Conservation (phyloP, 2,888 invertebrate species). For the Chloroclysta siterata region DNA sequence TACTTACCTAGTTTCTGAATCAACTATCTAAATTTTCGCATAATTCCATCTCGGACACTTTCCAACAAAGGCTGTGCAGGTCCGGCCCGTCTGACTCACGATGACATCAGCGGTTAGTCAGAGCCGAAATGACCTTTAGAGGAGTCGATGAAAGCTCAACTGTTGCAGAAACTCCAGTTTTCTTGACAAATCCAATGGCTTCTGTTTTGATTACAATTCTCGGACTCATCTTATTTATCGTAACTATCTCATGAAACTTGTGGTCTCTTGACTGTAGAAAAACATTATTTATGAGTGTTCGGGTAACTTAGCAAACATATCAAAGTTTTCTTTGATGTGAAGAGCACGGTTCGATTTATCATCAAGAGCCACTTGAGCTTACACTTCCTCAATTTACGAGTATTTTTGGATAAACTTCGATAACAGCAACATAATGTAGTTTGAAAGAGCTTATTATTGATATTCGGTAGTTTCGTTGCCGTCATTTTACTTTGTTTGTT, state of each 20-base stretch:
- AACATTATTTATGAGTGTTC: not conserved
- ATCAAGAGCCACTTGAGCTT: conserved; percentile 16
- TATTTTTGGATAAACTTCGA: conserved; percentile 9
- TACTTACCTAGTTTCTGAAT: conserved; percentile 20
- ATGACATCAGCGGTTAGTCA: conserved; percentile 44
- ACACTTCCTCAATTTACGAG: conserved; percentile 7
- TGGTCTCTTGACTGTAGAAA: no score
- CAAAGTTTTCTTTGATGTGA: conserved; percentile 18
- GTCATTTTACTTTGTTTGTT: not conserved
- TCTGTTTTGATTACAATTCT: conserved; percentile 5
- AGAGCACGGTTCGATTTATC: conserved; percentile 12
- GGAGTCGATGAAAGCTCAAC: conserved; percentile 24
- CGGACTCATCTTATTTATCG: not conserved
- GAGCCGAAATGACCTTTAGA: conserved; percentile 35
- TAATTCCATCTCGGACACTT: conserved; percentile 19
- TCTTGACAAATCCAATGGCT: conserved; percentile 8
- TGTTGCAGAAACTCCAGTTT: conserved; percentile 19
- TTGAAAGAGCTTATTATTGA: not conserved
- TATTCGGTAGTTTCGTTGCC: not conserved
- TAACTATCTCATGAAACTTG: no score
- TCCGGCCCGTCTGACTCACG: conserved; percentile 42
- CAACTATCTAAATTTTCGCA: not conserved
- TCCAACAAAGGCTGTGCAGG: conserved; percentile 37
- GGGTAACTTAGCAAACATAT: conserved; percentile 4
- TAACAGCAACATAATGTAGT: not conserved